Base-by-base conservation (phyloP, 2,888 invertebrate genomes). In the Eremobia ochroleuca region DNA sequence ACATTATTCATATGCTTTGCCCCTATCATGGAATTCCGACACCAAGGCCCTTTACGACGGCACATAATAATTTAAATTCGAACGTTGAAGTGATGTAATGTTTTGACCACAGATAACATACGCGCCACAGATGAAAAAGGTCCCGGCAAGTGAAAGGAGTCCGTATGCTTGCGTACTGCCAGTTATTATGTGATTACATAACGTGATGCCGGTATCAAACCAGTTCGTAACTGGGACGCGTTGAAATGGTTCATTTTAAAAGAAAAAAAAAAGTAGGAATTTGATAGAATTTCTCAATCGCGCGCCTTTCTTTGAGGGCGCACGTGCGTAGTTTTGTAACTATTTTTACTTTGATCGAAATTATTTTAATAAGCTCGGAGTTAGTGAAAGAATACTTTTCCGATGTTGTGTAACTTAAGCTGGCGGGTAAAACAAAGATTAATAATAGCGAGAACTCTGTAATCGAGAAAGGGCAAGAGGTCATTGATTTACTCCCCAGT, bases 121-220 rank as follows among this genome's bases (percentile, higher is more conserved):
- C 84, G 76, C 68, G 68, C 85, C 88, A 90, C 90, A 91, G 91
- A 91, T 92, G 91, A 90, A 92, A 91, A 93, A 92, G 91, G 93
- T 91, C 90, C 91, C 92, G 91, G 86, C 85, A 90, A 92, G 93
- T 93, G 93, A 93, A 93, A 93, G 93, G 93, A 92, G 90, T 87
- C 81, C 87, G 86, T 85, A 88, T 87, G 86, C 88, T 79, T 85
- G 82, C 83, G 76, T 87, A 88, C 74, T 85, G 74, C 80, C 77
- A 86, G 89, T 91, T 89, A 91, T 88, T 90, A 89, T 79, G 83
- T 75, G 80, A 73, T 92, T 92, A 90, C 92, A 90, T 92, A 92
- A 92, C 83, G 68, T 78, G 77, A 85, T 82, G 86, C 89, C 87
- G 79, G 88, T 88, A 85, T 82, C 78, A 87, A 89, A 89, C 89